Conservation (phyloP, 1,140 invertebrate genomes). For the Brachionus asplanchnoidis region DNA sequence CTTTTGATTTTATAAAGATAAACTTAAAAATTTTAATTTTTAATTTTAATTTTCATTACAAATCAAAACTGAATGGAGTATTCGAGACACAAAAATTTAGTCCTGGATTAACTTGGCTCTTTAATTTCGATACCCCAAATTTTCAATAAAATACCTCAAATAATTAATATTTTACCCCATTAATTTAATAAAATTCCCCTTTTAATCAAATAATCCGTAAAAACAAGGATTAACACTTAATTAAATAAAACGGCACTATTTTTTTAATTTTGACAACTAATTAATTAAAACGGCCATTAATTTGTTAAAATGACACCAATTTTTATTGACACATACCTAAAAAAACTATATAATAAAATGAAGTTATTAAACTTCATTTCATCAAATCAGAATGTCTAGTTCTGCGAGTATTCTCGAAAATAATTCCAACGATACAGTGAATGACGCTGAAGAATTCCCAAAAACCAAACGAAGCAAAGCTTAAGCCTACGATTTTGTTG, state of each 20-base stretch:
- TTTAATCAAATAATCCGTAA: slow-evolving; percentile 8
- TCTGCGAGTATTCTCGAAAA: neutral
- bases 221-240: neutral
- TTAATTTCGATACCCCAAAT: too few species aligned
- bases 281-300: slow-evolving; percentile 8
- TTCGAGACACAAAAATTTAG: too few species aligned
- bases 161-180: neutral
- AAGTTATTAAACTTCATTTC: neutral
- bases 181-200: slow-evolving; percentile 3
- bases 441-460: neutral
- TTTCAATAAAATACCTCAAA: neutral
- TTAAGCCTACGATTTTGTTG: neutral
- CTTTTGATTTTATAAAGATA: too few species aligned
- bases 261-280: slow-evolving; percentile 3
- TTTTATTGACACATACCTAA: neutral
- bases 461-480: neutral
- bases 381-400: neutral
- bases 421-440: neutral
- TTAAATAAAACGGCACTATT: slow-evolving; percentile 1
- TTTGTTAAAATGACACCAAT: neutral
- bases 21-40: too few species aligned
- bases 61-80: too few species aligned
- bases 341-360: neutral
- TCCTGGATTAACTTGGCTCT: too few species aligned
- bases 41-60: too few species aligned